Conservation (phyloP, 2,797 vertebrate genomes). For the Glyptemys insculpta region DNA sequence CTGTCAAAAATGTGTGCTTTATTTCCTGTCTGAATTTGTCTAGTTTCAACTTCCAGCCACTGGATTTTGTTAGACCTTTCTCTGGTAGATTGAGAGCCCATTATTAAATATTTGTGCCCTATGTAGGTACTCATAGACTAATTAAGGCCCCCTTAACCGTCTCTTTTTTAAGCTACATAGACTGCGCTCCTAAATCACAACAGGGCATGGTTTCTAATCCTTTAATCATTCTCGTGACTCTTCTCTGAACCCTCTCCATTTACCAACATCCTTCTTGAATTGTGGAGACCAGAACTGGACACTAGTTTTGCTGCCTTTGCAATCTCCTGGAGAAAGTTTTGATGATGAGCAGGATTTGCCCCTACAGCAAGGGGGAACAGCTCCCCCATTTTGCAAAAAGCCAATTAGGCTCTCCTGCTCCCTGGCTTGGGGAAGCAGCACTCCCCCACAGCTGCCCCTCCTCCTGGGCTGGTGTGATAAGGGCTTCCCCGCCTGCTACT, state of each 20-base stretch:
- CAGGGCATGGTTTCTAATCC: neutral
- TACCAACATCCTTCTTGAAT: neutral
- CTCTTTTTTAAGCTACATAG: neutral
- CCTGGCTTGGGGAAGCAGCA: slow-evolving; percentile 25
- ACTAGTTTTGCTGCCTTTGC: neutral
- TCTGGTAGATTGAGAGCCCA: neutral
- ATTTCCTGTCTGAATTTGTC: neutral
- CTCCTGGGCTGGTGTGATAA: slow-evolving; percentile 20
- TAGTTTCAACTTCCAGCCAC: neutral
- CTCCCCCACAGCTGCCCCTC: slow-evolving; percentile 36
- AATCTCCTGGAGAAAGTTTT: slow-evolving; percentile 29
- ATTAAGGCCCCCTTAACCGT: neutral
- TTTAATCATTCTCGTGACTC: neutral
- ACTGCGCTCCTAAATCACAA: neutral
- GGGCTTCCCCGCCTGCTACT: slow-evolving; percentile 1
- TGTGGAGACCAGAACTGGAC: neutral
- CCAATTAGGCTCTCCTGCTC: slow-evolving; percentile 28
- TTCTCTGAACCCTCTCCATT: neutral
- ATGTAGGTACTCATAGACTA: neutral
- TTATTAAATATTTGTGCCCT: neutral
- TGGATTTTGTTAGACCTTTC: neutral
- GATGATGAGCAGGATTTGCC: slow-evolving; percentile 2
- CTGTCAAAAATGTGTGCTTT: neutral
- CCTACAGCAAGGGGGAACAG: slow-evolving; percentile 6
- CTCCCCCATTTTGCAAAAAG: neutral